Percentiles rank a stretch among this genome's conserved stretches.
phyloP scores from a whole-genome alignment of 1,140 invertebrate species.

The Zelostemma sp. region DNA sequence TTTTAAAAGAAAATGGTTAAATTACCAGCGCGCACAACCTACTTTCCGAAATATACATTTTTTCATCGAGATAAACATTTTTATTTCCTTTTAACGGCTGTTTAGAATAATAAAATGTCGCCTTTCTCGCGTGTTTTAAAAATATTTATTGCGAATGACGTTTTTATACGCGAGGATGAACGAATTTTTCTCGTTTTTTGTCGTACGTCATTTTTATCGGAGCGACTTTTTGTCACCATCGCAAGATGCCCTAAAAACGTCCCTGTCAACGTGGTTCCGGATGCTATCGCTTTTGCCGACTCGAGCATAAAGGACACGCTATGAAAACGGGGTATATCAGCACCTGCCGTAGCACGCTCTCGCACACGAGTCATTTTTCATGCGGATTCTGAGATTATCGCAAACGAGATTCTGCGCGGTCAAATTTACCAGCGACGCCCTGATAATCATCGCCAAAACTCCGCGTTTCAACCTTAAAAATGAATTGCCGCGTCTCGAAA shows the following conservation, averaged over 20 bases:
- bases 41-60: not conserved
- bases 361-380: slow-evolving; percentile 11
- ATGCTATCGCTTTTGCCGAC: not conserved
- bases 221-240: not conserved
- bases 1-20: not conserved
- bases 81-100: not conserved
- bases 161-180: too few species aligned
- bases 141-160: too few species aligned
- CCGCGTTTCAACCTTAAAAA: too few species aligned
- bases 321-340: slow-evolving; percentile 4
- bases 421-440: not conserved
- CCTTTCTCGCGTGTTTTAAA: not conserved
- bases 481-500: too few species aligned
- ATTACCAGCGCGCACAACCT: not conserved
- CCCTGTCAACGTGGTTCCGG: not conserved
- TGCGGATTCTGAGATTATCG: slow-evolving; percentile 12
- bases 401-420: not conserved
- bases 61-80: not conserved
- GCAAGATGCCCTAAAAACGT: not conserved
- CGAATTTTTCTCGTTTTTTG: not conserved
- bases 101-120: not conserved
- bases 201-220: not conserved
- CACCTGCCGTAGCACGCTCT: slow-evolving; percentile 12
- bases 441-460: not conserved
- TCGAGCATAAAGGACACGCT: slow-evolving; percentile 1